These are phyloP conservation scores for Cephalopterus ornatus DNA, from an alignment of 2,113 vertebrate genomes.

Conservation along the genomic window DNA sequence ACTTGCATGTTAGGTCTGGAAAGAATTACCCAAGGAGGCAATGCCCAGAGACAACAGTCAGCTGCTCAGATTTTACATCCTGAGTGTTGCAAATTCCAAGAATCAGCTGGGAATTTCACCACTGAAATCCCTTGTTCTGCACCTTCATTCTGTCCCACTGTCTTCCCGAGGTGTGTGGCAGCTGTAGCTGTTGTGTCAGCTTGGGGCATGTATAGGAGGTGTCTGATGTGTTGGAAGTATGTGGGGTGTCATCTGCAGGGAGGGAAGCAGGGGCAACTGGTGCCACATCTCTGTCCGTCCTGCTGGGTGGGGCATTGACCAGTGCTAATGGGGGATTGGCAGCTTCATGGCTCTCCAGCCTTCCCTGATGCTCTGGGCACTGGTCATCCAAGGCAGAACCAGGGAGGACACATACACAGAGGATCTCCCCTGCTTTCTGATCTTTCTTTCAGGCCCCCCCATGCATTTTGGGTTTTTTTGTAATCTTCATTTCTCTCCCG, in stretches of 20 bases:
- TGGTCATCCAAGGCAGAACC: background rate
- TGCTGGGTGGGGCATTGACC: rapidly evolving
- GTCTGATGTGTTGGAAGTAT: background rate
- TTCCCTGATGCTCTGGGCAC: background rate
- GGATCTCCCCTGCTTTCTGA: background rate
- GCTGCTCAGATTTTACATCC: background rate
- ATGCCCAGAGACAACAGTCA: background rate
- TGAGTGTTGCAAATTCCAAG: background rate
- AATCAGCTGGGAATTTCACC: background rate
- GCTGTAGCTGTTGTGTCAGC: background rate
- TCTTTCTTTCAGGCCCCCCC: background rate
- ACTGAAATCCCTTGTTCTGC: background rate
- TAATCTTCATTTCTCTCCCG: background rate
- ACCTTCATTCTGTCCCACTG: background rate
- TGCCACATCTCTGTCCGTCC: background rate
- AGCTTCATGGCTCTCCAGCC: background rate
- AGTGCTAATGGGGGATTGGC: background rate
- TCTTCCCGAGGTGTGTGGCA: rapidly evolving
- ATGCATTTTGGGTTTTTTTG: background rate
- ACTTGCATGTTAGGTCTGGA: background rate
- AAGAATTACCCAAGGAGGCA: background rate
- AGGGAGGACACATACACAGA: rapidly evolving
- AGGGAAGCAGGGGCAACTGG: background rate
- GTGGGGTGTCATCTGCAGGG: background rate
- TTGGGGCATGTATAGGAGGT: background rate